A percentile compares a stretch with the other conserved stretches of the same genome.
These are phyloP conservation scores for Brachionus rubens DNA, from an alignment of 1,140 invertebrate species.

Conservation along the genomic window DNA sequence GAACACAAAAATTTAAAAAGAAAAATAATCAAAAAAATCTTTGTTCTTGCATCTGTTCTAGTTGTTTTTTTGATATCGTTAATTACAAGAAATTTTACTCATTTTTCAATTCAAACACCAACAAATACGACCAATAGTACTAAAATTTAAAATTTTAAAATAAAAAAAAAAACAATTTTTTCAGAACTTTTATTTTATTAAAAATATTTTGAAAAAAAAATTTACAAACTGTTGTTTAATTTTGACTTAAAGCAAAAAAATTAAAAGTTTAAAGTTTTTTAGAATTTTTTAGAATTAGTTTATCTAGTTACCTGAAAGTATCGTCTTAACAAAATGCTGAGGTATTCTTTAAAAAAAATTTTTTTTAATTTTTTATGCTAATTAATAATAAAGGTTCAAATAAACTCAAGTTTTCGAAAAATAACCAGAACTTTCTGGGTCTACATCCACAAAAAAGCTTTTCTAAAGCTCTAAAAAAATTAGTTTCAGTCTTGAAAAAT, in stretches of 20 bases:
- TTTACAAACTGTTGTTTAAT: no score
- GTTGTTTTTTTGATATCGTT: neutral
- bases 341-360: slow-evolving; percentile 10
- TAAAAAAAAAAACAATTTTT: neutral
- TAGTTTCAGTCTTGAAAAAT: no score
- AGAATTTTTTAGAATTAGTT: no score
- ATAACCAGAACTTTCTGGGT: no score
- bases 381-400: no score
- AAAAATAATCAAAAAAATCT: slow-evolving; percentile 31
- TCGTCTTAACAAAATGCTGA: neutral
- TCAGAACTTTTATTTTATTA: neutral
- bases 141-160: neutral
- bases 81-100: neutral
- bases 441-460: no score
- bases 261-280: no score
- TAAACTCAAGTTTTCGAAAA: slow-evolving; percentile 2
- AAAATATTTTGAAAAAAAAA: no score
- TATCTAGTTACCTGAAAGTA: neutral
- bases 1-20: neutral
- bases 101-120: neutral
- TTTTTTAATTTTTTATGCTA: no score
- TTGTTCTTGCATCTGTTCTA: neutral
- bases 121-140: neutral
- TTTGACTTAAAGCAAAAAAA: no score
- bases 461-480: no score